Conservation (phyloP, 2,888 invertebrate species). For the Agelastica alni region DNA sequence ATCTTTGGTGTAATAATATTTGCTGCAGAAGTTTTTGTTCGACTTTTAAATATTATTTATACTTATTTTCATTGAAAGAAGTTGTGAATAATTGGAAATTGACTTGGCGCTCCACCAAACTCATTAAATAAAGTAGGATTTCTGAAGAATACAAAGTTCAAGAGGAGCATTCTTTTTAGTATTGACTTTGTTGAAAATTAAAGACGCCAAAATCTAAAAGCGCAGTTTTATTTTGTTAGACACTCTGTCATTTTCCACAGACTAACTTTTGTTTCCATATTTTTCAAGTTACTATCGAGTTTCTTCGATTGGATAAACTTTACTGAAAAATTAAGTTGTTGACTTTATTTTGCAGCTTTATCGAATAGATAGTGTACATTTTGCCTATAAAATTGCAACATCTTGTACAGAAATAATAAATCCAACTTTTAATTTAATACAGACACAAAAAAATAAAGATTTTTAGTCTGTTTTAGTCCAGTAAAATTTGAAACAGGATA, state of each 20-base stretch:
- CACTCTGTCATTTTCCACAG: slow-evolving; percentile 9
- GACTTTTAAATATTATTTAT: slow-evolving; percentile 30
- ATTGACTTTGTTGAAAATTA: slow-evolving; percentile 16
- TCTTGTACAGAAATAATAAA: too few species aligned
- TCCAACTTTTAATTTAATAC: too few species aligned
- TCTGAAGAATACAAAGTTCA: slow-evolving; percentile 20
- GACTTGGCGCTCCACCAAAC: slow-evolving; percentile 28
- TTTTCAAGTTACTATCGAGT: background rate
- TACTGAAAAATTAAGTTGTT: background rate
- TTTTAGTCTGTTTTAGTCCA: too few species aligned
- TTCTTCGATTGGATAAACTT: background rate
- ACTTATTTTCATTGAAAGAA: slow-evolving; percentile 25
- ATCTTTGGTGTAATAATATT: too few species aligned
- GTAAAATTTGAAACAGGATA: too few species aligned
- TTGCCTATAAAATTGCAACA: too few species aligned
- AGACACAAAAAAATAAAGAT: too few species aligned
- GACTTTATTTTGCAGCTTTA: too few species aligned
- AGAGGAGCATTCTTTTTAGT: slow-evolving; percentile 11
- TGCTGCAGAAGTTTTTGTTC: background rate
- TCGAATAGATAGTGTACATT: too few species aligned
- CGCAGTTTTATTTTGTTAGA: slow-evolving; percentile 12
- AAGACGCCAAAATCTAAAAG: slow-evolving; percentile 10
- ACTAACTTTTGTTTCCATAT: slow-evolving; percentile 5
- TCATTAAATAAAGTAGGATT: slow-evolving; percentile 26
- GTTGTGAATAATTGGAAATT: slow-evolving; percentile 30